Evolutionary conservation across 1,140 invertebrate species (phyloP).

Genomic region (Drosophila lowei): DNA sequence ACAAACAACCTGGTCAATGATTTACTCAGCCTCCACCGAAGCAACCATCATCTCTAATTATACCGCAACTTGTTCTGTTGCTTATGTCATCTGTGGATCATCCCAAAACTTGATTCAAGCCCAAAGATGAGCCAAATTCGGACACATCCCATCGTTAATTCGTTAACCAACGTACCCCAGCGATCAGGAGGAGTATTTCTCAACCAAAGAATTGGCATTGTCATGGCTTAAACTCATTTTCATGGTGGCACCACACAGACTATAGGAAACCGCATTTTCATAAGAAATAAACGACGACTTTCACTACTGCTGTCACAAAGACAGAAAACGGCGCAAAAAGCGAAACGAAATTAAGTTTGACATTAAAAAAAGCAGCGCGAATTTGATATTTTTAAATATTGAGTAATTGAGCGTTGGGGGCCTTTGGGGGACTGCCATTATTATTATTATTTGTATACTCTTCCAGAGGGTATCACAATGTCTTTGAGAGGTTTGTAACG

Average conservation of each 20-base stretch:
- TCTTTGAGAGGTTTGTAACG: too few relatives aligned
- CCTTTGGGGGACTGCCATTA: constrained; percentile 45
- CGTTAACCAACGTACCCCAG: constrained; percentile 14
- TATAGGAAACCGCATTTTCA: constrained; percentile 32
- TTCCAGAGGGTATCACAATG: too few relatives aligned
- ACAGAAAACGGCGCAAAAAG: constrained; percentile 14
- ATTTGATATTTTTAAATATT: constrained; percentile 65
- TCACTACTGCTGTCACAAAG: constrained; percentile 57
- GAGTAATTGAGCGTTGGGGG: constrained; percentile 64
- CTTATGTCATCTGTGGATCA: constrained; percentile 33
- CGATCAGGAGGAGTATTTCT: not conserved
- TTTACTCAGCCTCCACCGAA: constrained; percentile 10
- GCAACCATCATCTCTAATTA: constrained; percentile 46
- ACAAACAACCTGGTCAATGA: not conserved
- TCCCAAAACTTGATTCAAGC: constrained; percentile 22
- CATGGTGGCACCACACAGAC: constrained; percentile 1
- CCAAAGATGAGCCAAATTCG: constrained; percentile 36
- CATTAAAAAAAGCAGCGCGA: constrained; percentile 35
- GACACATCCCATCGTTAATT: constrained; percentile 37
- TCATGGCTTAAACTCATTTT: constrained; percentile 40
- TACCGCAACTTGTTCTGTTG: constrained; percentile 36
- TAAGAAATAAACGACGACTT: constrained; percentile 64
- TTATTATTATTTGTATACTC: constrained; percentile 14
- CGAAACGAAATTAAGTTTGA: constrained; percentile 44
- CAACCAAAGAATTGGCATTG: constrained; percentile 47